A percentile compares a stretch with the other conserved stretches of the same genome.
Conservation (phyloP, 2,797 vertebrate genomes). For the Balearica regulorum region DNA sequence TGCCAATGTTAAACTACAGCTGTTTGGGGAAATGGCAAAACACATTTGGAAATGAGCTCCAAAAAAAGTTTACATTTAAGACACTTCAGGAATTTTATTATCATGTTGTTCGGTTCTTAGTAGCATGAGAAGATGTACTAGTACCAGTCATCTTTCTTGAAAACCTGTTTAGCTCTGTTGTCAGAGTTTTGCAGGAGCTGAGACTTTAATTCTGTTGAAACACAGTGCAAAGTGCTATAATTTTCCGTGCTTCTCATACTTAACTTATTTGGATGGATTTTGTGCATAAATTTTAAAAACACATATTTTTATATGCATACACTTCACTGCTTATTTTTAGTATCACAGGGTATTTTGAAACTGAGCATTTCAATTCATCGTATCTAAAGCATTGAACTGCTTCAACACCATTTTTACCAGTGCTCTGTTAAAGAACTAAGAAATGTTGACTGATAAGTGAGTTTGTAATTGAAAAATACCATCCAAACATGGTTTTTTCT, state of each 20-base stretch:
- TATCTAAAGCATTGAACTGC: background rate
- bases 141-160: background rate
- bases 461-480: background rate
- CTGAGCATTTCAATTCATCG: background rate
- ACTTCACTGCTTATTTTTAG: background rate
- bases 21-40: background rate
- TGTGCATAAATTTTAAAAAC: background rate
- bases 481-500: background rate
- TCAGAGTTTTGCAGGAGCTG: background rate
- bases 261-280: background rate
- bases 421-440: background rate
- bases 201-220: background rate
- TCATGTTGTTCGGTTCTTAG: background rate
- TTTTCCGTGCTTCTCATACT: background rate
- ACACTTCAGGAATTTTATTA: background rate
- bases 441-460: background rate
- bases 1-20: rapidly evolving
- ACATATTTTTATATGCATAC: background rate
- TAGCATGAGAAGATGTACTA: background rate
- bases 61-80: background rate
- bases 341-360: background rate
- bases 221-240: background rate
- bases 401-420: background rate
- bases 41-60: background rate
- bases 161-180: background rate